A percentile compares a stretch with the other conserved stretches of the same genome.
These are phyloP conservation scores for Drosophila auraria DNA, from an alignment of 1,140 invertebrate species.

Conservation along the genomic window DNA sequence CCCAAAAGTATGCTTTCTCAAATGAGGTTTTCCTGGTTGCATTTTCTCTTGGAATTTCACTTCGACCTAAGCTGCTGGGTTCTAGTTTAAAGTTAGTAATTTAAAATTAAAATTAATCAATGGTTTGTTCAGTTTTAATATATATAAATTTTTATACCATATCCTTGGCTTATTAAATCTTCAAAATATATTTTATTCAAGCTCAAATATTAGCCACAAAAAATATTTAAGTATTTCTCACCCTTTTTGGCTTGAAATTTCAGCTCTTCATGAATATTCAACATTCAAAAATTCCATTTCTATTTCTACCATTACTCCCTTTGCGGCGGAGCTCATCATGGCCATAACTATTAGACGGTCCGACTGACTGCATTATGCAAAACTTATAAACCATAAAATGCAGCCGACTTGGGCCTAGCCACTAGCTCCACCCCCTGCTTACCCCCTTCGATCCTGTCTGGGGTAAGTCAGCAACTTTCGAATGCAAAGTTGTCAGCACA, in stretches of 20 bases:
- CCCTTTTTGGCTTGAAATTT: background rate
- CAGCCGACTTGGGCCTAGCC: conserved; percentile 43
- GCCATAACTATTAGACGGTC: conserved; percentile 55
- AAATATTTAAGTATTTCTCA: no score
- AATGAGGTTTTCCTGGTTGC: background rate
- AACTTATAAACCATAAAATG: conserved; percentile 63
- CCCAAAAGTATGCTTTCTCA: conserved; percentile 18
- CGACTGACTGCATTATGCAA: conserved; percentile 57
- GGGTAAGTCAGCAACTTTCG: conserved; percentile 56
- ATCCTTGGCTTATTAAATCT: no score
- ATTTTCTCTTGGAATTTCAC: background rate
- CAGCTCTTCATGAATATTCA: conserved; percentile 27
- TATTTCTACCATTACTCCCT: conserved; percentile 1
- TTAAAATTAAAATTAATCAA: no score
- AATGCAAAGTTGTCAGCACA: conserved; percentile 62
- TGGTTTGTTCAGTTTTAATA: no score
- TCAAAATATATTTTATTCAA: background rate
- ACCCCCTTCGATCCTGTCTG: conserved; percentile 30
- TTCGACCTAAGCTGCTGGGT: accelerated
- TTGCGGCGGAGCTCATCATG: conserved; percentile 42
- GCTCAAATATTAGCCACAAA: background rate
- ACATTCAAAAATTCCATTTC: conserved; percentile 8
- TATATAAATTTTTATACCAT: no score
- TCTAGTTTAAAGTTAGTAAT: no score
- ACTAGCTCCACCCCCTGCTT: background rate